Evolutionary conservation across 2,797 vertebrate species (phyloP), one percentile per base, ranked within the genome.

Genomic region (Channallabes apus): DNA sequence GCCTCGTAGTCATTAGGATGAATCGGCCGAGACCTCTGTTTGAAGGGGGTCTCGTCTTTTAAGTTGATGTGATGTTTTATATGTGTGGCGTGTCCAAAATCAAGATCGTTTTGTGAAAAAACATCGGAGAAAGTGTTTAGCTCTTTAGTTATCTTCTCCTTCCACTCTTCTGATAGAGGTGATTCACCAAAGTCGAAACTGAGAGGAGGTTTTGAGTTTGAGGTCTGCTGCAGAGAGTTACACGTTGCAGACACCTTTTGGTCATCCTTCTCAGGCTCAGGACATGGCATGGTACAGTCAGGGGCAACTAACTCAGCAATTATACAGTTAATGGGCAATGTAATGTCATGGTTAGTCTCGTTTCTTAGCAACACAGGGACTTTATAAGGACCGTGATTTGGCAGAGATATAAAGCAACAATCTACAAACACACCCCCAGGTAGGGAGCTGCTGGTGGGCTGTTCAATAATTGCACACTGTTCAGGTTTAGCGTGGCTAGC

Each of bases 341-440:
- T 82, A 5, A 87, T 72, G 15, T 76, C 41, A 24, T 87, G 84
- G n/a, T 32, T 20, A 0, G 58, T 86, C 38, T 89, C 71, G 35
- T 89, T 89, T 51, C 84, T 80, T 0, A 87, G 4, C 5, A 86
- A 8, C 17, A 86, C 64, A 54, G 84, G 82, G 0, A 86, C 32
- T n/a, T 85, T 87, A 51, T 84, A 88, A 18, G 72, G 5, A 38
- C 38, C 0, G 38, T 38, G 38, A 4, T 38, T 38, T 38, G 38
- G 38, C 38, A 38, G 38, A 38, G 38, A 38, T 38, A 38, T 5
- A 5, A 38, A 38, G 38, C 38, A 38, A 38, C 38, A 38, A 38
- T 38, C 38, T 38, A 38, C 38, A 38, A 38, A 38, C 5, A 38
- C 38, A 38, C 38, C 38, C 5, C 38, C 38, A 38, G 38, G 38